Base-by-base conservation (phyloP, 2,797 vertebrate species). In the Pseudochaenichthys georgianus region DNA sequence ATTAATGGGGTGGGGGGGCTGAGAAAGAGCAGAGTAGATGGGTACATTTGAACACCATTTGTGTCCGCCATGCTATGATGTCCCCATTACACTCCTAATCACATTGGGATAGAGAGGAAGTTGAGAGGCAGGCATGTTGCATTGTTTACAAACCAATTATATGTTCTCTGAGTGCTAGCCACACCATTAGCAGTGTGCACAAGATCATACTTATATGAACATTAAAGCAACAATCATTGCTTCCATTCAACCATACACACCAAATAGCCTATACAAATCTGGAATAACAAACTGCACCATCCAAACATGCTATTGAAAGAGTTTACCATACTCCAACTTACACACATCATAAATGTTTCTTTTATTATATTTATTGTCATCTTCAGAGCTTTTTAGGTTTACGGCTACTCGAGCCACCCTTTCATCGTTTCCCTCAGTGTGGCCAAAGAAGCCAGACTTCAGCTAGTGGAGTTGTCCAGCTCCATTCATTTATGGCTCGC, bases 401-500 rank as follows among this genome's bases (percentile, higher is more conserved):
- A 7, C 28, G 3, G 13, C 53, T 21, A 3, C 67, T 55, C 57
- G 19, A n/a, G 60, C 63, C 51, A 47, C 43, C 61, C 75, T 67
- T 64, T 52, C 60, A 41, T 19, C 15, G 50, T 51, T 59, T 68
- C 70, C 63, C 51, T 47, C 17, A 41, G 41, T 28, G 64, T 61
- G 61, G 68, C 66, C 73, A 78, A 78, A 74, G 13, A 69, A 81
- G 71, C 21, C 13, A 46, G 77, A 80, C 75, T 63, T 81, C 67
- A 64, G 73, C 75, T 74, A 77, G 70, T 80, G 83, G 68, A 72
- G 31, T 45, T 64, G 78, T 70, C 41, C 46, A 23, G 73, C 78
- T 75, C 86, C 75, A 86, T 88, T 86, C 85, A 88, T 92, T 88
- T 84, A 85, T 78, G 74, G 74, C 61, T 73, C 38, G 12, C 82